phyloP scores from a whole-genome alignment of 2,113 vertebrate genomes.

The Capreolus pygargus region DNA sequence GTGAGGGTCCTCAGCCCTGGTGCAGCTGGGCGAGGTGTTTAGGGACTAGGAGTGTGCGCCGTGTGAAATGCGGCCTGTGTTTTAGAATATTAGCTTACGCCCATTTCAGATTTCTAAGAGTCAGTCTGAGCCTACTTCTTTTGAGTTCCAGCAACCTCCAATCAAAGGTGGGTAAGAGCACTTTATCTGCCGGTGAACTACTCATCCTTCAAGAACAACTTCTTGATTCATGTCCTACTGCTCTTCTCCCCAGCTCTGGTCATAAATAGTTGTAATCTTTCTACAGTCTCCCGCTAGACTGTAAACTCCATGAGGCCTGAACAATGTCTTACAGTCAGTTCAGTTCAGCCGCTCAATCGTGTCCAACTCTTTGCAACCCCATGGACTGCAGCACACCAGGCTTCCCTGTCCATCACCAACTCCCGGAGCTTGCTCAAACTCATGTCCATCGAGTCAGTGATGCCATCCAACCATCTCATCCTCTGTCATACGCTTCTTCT shows the following conservation, averaged over 20 bases:
- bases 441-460: fast-evolving
- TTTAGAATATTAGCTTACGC: no score
- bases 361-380: neutral
- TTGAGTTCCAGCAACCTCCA: neutral
- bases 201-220: neutral
- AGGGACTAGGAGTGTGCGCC: neutral
- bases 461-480: neutral
- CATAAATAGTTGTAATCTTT: neutral
- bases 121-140: neutral
- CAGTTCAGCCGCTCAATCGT: neutral
- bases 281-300: neutral
- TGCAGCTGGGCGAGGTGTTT: neutral
- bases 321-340: neutral
- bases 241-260: neutral
- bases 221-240: neutral
- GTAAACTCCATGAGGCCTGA: neutral
- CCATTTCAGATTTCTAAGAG: neutral
- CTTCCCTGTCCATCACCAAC: neutral
- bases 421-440: neutral
- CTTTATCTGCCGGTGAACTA: neutral
- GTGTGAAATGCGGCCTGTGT: neutral
- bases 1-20: neutral
- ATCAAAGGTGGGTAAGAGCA: neutral
- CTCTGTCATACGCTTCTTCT: neutral
- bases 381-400: neutral